A percentile compares a stretch with the other conserved stretches of the same genome.
These are phyloP conservation scores for Furcula furcula DNA, from an alignment of 2,888 invertebrate species.

Conservation along the genomic window DNA sequence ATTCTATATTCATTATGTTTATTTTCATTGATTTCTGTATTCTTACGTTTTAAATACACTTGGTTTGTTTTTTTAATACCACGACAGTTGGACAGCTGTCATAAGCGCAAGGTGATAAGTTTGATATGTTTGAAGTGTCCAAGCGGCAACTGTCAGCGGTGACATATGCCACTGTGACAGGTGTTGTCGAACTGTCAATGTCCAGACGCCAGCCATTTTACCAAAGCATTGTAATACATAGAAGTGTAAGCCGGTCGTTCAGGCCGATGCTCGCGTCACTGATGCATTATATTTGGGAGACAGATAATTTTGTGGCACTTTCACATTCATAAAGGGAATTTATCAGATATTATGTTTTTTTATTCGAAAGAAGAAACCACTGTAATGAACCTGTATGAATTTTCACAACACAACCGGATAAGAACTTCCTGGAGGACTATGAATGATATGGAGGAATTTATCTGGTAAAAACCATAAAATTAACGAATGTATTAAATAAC, in stretches of 20 bases:
- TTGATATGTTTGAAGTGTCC: conserved; percentile 12
- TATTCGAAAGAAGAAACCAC: no score
- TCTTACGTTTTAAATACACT: conserved; percentile 7
- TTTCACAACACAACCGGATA: no score
- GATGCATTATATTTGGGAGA: no score
- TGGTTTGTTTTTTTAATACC: not conserved
- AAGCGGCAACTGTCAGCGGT: not conserved
- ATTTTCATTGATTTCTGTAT: conserved; percentile 10
- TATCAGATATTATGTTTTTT: no score
- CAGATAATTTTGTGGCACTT: no score
- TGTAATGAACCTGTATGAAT: no score
- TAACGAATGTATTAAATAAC: no score
- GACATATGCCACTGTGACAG: not conserved
- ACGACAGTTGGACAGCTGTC: conserved; percentile 4
- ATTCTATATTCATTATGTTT: conserved; percentile 11
- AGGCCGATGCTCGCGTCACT: conserved; percentile 6
- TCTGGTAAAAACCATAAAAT: no score
- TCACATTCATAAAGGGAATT: no score
- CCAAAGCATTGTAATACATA: conserved; percentile 43
- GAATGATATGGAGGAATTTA: no score
- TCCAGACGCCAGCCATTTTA: conserved; percentile 36
- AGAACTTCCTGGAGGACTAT: no score
- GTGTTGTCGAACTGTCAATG: not conserved
- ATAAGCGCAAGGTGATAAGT: conserved; percentile 18
- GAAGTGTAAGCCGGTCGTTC: conserved; percentile 19